These are phyloP conservation scores for Cladorhizidae sp. DNA, from an alignment of 37 sponge, comb jelly and placozoan genomes.

Conservation along the genomic window DNA sequence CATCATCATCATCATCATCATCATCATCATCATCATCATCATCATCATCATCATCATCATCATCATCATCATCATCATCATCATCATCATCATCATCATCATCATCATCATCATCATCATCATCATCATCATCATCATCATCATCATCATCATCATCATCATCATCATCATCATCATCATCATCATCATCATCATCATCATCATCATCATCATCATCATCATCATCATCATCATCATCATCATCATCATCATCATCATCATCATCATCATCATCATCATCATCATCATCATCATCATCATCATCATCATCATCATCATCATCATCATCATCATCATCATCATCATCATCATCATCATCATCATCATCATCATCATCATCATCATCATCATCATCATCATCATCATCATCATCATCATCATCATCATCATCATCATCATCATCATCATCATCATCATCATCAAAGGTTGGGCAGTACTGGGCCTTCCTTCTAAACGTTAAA, in stretches of 20 bases:
- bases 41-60: neutral
- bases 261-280: constrained; percentile 4
- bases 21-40: neutral
- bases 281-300: constrained; percentile 2
- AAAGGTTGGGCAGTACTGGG: too few species aligned
- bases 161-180: constrained; percentile 2
- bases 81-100: constrained; percentile 2
- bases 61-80: neutral
- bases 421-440: neutral
- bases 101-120: neutral
- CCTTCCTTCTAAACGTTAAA: too few species aligned
- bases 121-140: constrained; percentile 4
- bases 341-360: neutral
- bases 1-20: neutral
- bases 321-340: constrained; percentile 2
- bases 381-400: neutral
- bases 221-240: constrained; percentile 4
- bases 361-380: constrained; percentile 4
- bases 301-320: neutral
- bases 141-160: neutral
- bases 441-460: too few species aligned
- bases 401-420: constrained; percentile 2
- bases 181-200: constrained; percentile 4
- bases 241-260: neutral
- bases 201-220: constrained; percentile 4